Conservation (phyloP, 2,888 invertebrate genomes). For the Priocnemis perturbator region DNA sequence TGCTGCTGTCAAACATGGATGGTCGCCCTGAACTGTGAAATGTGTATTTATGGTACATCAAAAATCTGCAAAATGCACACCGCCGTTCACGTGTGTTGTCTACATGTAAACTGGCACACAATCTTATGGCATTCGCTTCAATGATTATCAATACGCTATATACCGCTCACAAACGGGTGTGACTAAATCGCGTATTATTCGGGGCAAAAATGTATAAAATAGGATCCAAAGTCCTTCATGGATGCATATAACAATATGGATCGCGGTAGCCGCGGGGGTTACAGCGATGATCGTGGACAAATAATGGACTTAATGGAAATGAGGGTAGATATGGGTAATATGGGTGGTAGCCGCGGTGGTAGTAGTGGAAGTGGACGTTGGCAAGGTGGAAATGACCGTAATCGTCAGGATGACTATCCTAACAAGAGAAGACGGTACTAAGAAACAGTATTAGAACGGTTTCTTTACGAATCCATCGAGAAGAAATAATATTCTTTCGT, state of each 20-base stretch:
- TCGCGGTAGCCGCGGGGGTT: constrained; percentile 70
- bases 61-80: constrained; percentile 45
- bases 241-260: constrained; percentile 75
- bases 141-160: constrained; percentile 36
- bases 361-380: constrained; percentile 71
- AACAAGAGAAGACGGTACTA: constrained; percentile 82
- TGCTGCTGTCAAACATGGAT: constrained; percentile 75
- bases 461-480: constrained; percentile 20
- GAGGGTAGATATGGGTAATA: constrained; percentile 73
- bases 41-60: constrained; percentile 63
- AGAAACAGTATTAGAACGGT: constrained; percentile 19
- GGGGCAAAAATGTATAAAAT: constrained; percentile 17
- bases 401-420: constrained; percentile 81
- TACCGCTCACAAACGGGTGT: constrained; percentile 24
- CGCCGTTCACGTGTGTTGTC: constrained; percentile 39
- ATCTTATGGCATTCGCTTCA: constrained; percentile 37
- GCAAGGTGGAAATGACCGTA: constrained; percentile 76
- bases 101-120: constrained; percentile 37
- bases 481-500: constrained; percentile 21
- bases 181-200: constrained; percentile 7
- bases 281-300: constrained; percentile 73
- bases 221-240: constrained; percentile 76
- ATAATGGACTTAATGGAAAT: constrained; percentile 75
- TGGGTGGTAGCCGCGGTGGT: constrained; percentile 71
- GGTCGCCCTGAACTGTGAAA: constrained; percentile 70